Evolutionary conservation across 2,113 vertebrate species (phyloP), one percentile per base, ranked within the genome.

Genomic region (Chlamydotis undulata): DNA sequence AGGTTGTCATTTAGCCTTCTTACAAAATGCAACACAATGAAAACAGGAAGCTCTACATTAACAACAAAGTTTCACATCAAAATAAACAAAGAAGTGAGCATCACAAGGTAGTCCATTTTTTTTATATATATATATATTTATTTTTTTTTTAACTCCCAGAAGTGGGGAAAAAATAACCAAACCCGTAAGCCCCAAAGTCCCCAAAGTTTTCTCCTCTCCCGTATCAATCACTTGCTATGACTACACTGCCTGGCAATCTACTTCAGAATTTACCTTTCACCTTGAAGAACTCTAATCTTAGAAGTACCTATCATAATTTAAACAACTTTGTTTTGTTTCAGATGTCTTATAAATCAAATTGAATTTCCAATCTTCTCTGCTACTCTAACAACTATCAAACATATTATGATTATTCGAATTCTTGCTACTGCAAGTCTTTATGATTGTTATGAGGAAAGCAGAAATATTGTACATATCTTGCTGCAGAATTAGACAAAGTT

Each of bases 341-440:
- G 11, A 50, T 14, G 49, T 59, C 12, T 2, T 71, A 14, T 4
- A 33, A 50, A 63, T 50, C 4, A 25, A 85, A 75, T 28, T 11
- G 35, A 19, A 45, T 47, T n/a, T 63, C 28, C 14, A 7, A n/a
- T 63, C 47, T 57, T 80, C 41, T 43, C 41, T 43, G 41, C 41
- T 43, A 25, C 47, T 55, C 15, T 8, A 41, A 82, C 22, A 37
- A 68, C 35, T 39, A 75, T 5, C 7, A 12, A 68, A 81, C 59
- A 4, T 3, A 1, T 33, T 92, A 18, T 14, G 7, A 43, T 24
- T 43, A 43, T 7, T 52, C 1, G 0, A 16, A 61, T 53, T 56
- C 45, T 33, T 83, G 35, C 43, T 4, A 2, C 8, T 74, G 11
- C 57, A 35, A 60, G 5, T 24, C 10, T 13, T 43, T 2, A 14